phyloP scores from a whole-genome alignment of 2,797 vertebrate genomes.

The Oreortyx pictus region DNA sequence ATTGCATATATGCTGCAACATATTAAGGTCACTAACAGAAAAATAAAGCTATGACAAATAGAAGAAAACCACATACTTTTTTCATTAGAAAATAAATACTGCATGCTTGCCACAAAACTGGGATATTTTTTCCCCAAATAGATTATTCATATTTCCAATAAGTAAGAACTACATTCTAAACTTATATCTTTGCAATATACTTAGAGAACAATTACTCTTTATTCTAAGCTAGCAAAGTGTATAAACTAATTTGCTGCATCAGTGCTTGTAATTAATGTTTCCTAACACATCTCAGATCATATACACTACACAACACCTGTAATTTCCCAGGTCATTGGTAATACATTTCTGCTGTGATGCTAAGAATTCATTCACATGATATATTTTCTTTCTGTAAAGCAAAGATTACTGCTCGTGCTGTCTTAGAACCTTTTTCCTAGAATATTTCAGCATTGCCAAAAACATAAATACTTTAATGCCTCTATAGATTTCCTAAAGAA shows the following conservation, averaged over 20 bases:
- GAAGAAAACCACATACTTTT: not conserved
- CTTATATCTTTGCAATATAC: slow-evolving; percentile 3
- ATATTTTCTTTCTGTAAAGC: slow-evolving; percentile 15
- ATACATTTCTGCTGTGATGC: slow-evolving; percentile 8
- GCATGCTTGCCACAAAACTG: not conserved
- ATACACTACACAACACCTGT: slow-evolving; percentile 34
- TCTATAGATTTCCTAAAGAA: not conserved
- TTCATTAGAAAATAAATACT: not conserved
- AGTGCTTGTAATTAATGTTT: slow-evolving; percentile 70
- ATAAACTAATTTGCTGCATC: slow-evolving; percentile 72
- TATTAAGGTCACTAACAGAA: not conserved
- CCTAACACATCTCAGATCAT: slow-evolving; percentile 46
- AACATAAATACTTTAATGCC: not conserved
- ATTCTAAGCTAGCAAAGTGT: slow-evolving; percentile 59
- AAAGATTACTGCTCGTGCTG: not conserved
- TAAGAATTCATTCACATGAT: not conserved
- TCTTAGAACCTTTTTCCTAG: not conserved
- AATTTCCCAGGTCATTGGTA: slow-evolving; percentile 55
- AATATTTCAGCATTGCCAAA: not conserved
- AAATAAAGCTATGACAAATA: not conserved
- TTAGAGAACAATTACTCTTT: slow-evolving; percentile 49
- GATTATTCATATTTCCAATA: not conserved
- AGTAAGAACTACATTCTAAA: not conserved
- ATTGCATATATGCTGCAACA: not conserved
- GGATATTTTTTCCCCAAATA: not conserved